Evolutionary conservation across 2,113 vertebrate genomes (phyloP), one percentile per base, ranked within the genome.

Genomic region (Globicephala melas): DNA sequence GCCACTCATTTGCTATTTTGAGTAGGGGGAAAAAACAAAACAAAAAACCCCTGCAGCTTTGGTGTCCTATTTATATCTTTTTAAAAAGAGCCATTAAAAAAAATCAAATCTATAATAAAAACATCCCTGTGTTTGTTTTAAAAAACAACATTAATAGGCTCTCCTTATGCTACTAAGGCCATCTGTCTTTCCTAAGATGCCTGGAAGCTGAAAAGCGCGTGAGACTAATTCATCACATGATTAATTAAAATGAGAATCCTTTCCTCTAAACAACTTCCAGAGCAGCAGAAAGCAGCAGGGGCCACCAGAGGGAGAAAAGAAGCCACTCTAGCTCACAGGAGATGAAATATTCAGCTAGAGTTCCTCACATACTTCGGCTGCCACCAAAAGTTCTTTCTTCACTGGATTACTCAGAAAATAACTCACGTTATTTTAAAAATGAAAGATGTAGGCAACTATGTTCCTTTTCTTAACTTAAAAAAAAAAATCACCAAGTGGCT

Each of bases 161-260:
- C 38, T 84, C 55, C 97, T 99, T 98, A 98, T 98, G 53, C 98
- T 98, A 62, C 89, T 79, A 97, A 97, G 97, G 94, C 97, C 98
- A 97, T 98, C 98, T 98, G 98, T 98, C 97, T 98, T 98, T 90
- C 89, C 95, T 96, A 98, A 97, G 47, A 98, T 83, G 96, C 93
- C 96, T 94, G 84, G 93, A 94, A 96, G 96, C 98, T 98, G 96
- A 97, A 97, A 97, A 97, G 93, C 17, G 0, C 0, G 14, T 60
- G 96, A 97, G 98, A 98, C 98, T 98, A 98, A 97, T 94, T 98
- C 98, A 96, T 96, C 92, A 89, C 96, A 94, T 93, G 86, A 97
- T 97, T 98, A 98, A 98, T 98, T 98, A 98, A 98, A 98, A 94
- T 95, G 50, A 98, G 93, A 98, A 95, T 97, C 95, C 93, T 83